phyloP scores from a whole-genome alignment of 2,797 vertebrate species.

The Chelon labrosus region DNA sequence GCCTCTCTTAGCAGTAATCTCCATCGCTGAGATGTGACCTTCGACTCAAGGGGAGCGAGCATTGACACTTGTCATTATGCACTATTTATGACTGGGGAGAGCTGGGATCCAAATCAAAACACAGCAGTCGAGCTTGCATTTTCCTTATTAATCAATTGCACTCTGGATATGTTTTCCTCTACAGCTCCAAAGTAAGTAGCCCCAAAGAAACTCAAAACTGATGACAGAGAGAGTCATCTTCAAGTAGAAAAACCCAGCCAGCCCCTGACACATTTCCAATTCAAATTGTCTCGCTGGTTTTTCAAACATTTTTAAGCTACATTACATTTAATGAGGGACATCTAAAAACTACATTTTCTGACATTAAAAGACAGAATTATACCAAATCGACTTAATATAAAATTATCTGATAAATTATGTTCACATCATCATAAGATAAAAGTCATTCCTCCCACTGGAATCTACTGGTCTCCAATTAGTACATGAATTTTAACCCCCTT shows the following conservation, averaged over 20 bases:
- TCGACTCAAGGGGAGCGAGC: constrained; percentile 81
- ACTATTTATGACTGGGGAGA: constrained; percentile 83
- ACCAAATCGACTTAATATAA: constrained; percentile 89
- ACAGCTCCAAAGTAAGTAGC: constrained; percentile 77
- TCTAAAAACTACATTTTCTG: constrained; percentile 88
- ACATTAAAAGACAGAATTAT: constrained; percentile 89
- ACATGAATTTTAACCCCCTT: constrained; percentile 86
- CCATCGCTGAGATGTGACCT: constrained; percentile 80
- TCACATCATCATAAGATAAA: constrained; percentile 91
- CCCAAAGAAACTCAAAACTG: constrained; percentile 81
- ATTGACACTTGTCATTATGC: constrained; percentile 85
- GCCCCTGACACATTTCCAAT: constrained; percentile 83
- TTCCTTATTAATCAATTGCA: constrained; percentile 80
- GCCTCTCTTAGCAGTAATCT: constrained; percentile 58
- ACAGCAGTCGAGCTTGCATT: constrained; percentile 68
- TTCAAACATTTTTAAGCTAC: constrained; percentile 86
- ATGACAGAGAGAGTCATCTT: constrained; percentile 82
- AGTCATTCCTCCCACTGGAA: constrained; percentile 87
- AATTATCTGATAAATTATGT: constrained; percentile 90
- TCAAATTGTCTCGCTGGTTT: constrained; percentile 83
- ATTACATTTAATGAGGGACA: constrained; percentile 90
- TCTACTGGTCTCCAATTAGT: constrained; percentile 89
- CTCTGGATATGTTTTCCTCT: constrained; percentile 75
- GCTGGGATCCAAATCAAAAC: constrained; percentile 78
- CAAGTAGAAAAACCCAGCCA: constrained; percentile 72